These are phyloP conservation scores for Netelia inedita DNA, from an alignment of 2,888 invertebrate genomes.

Conservation along the genomic window DNA sequence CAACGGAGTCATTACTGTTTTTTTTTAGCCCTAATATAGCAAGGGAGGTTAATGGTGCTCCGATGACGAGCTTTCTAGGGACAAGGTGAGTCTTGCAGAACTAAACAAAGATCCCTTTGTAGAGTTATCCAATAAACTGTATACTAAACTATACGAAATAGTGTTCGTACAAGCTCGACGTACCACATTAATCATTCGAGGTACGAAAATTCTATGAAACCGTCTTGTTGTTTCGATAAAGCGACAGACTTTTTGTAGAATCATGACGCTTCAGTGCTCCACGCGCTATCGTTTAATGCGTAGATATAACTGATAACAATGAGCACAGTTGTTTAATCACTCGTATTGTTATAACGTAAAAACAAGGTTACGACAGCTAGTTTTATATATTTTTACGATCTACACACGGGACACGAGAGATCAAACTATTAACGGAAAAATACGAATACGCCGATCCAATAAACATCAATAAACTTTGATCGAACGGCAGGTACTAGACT, in stretches of 20 bases:
- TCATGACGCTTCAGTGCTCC: constrained; percentile 30
- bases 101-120: constrained; percentile 9
- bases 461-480: too few relatives aligned
- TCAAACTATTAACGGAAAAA: too few relatives aligned
- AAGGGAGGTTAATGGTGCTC: constrained; percentile 71
- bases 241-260: constrained; percentile 49
- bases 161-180: background rate
- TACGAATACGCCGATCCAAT: too few relatives aligned
- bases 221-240: constrained; percentile 49
- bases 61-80: constrained; percentile 49
- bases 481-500: too few relatives aligned
- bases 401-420: too few relatives aligned
- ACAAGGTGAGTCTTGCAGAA: constrained; percentile 16
- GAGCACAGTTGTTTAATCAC: too few relatives aligned
- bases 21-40: constrained; percentile 76
- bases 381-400: too few relatives aligned
- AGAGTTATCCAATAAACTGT: background rate
- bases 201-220: constrained; percentile 29
- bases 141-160: background rate
- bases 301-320: too few relatives aligned
- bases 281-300: too few relatives aligned
- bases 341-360: too few relatives aligned
- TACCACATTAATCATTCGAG: constrained; percentile 44
- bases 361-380: too few relatives aligned
- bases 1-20: constrained; percentile 72